Base-by-base conservation (phyloP, 1,140 invertebrate species). In the Drosophila paulistorum region DNA sequence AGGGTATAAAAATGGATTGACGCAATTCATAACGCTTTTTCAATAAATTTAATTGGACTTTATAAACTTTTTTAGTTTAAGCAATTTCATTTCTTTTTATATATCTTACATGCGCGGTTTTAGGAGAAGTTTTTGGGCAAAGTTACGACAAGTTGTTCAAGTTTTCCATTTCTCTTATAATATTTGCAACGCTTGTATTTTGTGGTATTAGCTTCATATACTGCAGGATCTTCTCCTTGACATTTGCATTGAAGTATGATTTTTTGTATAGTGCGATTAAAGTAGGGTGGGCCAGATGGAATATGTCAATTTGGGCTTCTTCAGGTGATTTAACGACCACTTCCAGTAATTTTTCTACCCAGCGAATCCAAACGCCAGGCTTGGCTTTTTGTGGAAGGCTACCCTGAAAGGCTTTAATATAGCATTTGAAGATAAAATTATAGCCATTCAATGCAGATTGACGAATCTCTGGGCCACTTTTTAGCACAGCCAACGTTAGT, bases 291-390 rank as follows among this genome's bases (percentile, higher is more conserved):
- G 45, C 17, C 4, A 23, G 17, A 3, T 23, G 7, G 1, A 51
- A 10, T 0, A 51, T 51, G 11, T 51, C 23, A 0, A 6, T 9
- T 20, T 20, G 45, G 17, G 45, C 11, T 23, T 9, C 17, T 20
- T 23, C 45, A 6, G 45, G 45, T 23, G 45, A 51, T 3, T 23
- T 51, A 1, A 51, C 7, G 45, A 23, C 17, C 20, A 51, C 9
- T 5, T 51, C 45, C 45, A 51, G 10, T 51, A 51, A 51, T 23
- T 51, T 51, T 23, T 51, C 45, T 23, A 51, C 45, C 7, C 17
- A 23, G 17, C 45, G 45, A 23, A 51, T 14, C 10, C 45, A 51
- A 23, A 51, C 17, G 17, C 45, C 0, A 17, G 45, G 9, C 17
- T 23, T 51, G 17, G 9, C 45, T 3, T 51, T 51, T 10, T 51